phyloP scores from a whole-genome alignment of 2,797 vertebrate species.

The Arctocebus calabarensis region DNA sequence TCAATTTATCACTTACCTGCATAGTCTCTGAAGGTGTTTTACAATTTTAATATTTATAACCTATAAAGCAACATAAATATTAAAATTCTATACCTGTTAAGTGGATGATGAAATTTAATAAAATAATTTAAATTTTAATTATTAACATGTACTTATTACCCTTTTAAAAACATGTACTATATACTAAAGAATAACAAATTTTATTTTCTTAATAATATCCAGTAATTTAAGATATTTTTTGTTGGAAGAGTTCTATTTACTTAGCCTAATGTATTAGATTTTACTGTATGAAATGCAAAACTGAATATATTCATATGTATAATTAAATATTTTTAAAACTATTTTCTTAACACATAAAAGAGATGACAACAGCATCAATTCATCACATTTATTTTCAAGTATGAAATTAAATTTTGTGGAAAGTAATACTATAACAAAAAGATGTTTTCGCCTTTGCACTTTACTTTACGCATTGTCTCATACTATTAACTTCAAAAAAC shows the following conservation, averaged over 20 bases:
- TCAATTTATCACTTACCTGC: not conserved
- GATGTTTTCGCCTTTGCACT: slow-evolving; percentile 12
- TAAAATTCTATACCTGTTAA: not conserved
- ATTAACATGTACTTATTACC: not conserved
- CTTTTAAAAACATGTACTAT: not conserved
- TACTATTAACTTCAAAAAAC: slow-evolving; percentile 59
- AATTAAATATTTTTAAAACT: not conserved
- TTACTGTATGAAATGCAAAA: not conserved
- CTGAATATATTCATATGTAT: not conserved
- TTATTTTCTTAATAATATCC: not conserved
- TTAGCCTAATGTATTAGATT: not conserved
- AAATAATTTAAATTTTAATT: not conserved
- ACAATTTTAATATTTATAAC: not conserved
- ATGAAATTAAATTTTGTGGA: slow-evolving; percentile 51
- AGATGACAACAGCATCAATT: not conserved
- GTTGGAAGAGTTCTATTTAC: not conserved
- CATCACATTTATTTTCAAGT: slow-evolving; percentile 51
- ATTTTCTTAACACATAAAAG: slow-evolving; percentile 49
- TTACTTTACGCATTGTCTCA: slow-evolving; percentile 60
- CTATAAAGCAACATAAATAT: not conserved
- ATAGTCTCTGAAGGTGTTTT: not conserved
- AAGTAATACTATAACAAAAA: slow-evolving; percentile 45
- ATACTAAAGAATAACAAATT: not conserved
- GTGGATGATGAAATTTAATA: not conserved
- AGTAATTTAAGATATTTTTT: not conserved